Percentiles rank a stretch among this genome's conserved stretches.
Evolutionary conservation across 2,797 vertebrate species (phyloP).

Genomic region (Sebastes vulpes): DNA sequence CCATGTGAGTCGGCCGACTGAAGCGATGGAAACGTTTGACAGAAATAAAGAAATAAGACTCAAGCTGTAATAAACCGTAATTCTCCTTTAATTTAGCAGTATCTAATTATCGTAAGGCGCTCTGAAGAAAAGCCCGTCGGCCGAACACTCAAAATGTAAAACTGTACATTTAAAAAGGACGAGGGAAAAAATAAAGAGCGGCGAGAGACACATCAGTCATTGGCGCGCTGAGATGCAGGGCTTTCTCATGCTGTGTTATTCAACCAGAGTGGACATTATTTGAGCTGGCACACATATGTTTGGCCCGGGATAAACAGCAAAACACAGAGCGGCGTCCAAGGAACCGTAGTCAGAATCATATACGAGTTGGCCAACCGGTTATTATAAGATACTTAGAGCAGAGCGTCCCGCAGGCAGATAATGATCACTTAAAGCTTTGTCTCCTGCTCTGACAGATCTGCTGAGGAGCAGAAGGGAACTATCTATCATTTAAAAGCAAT

Average conservation of each 20-base stretch:
- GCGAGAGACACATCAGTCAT: constrained; percentile 37
- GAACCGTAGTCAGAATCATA: constrained; percentile 75
- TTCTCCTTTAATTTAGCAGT: constrained; percentile 19
- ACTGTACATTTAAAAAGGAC: constrained; percentile 20
- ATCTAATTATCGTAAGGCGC: neutral
- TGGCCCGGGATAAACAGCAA: constrained; percentile 49
- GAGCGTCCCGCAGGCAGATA: constrained; percentile 12
- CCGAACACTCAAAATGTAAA: constrained; percentile 26
- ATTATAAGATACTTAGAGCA: constrained; percentile 72
- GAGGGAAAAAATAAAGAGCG: neutral
- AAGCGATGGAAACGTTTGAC: neutral
- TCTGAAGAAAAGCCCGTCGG: constrained; percentile 4
- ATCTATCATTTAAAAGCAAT: constrained; percentile 43
- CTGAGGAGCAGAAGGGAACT: constrained; percentile 25
- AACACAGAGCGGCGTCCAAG: constrained; percentile 66
- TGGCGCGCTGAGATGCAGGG: constrained; percentile 19
- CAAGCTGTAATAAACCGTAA: constrained; percentile 2
- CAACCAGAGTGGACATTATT: constrained; percentile 71
- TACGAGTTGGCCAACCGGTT: constrained; percentile 69
- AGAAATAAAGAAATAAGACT: constrained; percentile 18
- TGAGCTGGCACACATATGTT: constrained; percentile 55
- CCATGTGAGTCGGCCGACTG: neutral
- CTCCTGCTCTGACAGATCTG: constrained; percentile 43
- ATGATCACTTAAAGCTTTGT: constrained; percentile 33
- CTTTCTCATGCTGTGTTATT: constrained; percentile 65